phyloP scores from a whole-genome alignment of 2,797 vertebrate genomes.

The Anguilla anguilla region DNA sequence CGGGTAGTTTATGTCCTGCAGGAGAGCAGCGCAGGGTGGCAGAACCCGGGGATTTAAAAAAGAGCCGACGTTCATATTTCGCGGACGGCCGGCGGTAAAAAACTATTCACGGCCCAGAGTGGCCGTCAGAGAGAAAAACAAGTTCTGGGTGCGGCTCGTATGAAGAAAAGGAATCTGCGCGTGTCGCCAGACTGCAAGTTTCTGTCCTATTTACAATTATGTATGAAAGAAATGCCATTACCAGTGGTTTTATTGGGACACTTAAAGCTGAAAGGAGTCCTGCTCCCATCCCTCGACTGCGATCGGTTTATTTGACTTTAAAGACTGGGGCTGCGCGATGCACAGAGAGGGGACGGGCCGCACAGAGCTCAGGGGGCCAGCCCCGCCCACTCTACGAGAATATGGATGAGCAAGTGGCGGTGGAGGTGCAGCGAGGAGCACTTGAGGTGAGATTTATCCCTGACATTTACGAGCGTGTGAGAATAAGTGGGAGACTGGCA shows the following conservation, averaged over 20 bases:
- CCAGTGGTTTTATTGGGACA: neutral
- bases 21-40: constrained; percentile 55
- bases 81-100: neutral
- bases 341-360: neutral
- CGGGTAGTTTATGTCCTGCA: constrained; percentile 67
- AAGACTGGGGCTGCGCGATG: neutral
- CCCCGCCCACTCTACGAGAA: neutral
- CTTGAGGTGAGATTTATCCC: constrained; percentile 76
- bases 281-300: neutral
- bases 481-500: constrained; percentile 63
- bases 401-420: neutral
- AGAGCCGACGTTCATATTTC: neutral
- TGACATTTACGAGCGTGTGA: constrained; percentile 73
- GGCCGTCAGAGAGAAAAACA: neutral
- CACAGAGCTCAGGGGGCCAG: neutral
- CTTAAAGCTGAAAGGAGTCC: neutral
- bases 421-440: constrained; percentile 63
- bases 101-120: neutral
- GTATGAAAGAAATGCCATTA: neutral
- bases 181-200: neutral
- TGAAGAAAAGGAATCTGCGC: neutral
- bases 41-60: constrained; percentile 42
- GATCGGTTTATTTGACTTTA: constrained; percentile 11
- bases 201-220: neutral
- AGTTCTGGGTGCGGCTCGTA: neutral